phyloP scores from a whole-genome alignment of 2,888 invertebrate species.

The Alcis repandata region DNA sequence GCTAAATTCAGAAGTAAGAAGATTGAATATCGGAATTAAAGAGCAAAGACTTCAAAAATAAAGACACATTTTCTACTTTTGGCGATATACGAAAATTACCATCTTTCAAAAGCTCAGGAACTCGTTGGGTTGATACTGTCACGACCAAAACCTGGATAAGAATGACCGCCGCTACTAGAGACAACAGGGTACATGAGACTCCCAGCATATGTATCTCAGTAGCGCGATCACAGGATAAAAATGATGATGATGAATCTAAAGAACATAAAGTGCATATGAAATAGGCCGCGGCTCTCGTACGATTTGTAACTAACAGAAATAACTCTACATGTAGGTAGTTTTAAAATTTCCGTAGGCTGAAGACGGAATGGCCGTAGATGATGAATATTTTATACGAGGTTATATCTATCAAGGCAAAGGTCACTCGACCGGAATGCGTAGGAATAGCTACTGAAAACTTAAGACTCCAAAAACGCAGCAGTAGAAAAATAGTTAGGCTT shows the following conservation, averaged over 20 bases:
- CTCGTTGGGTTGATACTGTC: no score
- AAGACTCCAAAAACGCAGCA: constrained; percentile 5
- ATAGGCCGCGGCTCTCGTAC: no score
- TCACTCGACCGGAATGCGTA: constrained; percentile 37
- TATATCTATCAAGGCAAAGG: constrained; percentile 42
- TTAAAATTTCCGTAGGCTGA: constrained; percentile 23
- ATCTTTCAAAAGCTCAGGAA: no score
- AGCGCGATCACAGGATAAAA: neutral
- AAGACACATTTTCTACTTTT: no score
- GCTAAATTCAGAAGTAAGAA: no score
- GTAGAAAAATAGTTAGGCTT: neutral
- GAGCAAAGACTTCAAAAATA: no score
- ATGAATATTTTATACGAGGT: constrained; percentile 38
- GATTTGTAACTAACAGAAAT: neutral
- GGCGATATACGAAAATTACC: no score
- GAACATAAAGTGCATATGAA: neutral
- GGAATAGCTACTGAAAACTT: constrained; percentile 21
- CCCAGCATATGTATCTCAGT: no score
- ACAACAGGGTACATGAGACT: no score
- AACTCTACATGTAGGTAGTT: constrained; percentile 15
- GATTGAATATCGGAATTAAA: no score
- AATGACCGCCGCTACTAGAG: no score
- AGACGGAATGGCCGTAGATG: constrained; percentile 30
- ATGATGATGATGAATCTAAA: neutral
- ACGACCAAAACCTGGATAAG: no score